Base-by-base conservation (phyloP, 2,113 vertebrate species). In the Narcine bancroftii region DNA sequence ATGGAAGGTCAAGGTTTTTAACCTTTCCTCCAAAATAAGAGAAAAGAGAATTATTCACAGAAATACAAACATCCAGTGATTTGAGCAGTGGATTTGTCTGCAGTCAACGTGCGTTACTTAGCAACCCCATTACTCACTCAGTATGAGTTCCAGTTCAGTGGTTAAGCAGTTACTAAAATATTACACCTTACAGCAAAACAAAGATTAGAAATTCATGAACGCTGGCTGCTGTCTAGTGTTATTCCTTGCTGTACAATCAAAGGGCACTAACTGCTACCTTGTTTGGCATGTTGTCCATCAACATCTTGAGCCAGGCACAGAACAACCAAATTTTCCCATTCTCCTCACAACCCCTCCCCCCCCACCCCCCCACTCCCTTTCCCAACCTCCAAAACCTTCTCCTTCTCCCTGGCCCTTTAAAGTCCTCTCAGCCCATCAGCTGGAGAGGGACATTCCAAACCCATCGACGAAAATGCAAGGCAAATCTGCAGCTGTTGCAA, bases 151-250 rank as follows among this genome's bases (percentile, higher is more conserved):
- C 81, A 87, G 53, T 87, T 63, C 53, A n/a, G 36, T 39, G 53
- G 53, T 0, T 36, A 56, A 33, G 2, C 81, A 53, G 53, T 60
- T 87, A 60, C 53, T 36, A 63, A 87, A 87, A 63, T 87, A 87
- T 63, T 87, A n/a, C 81, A 87, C 53, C 81, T 87, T 87, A 33
- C 81, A 60, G 81, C 81, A 63, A 36, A 87, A 87, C 53, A 87
- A 39, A 60, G 81, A 87, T 87, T 60, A 87, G 81, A 63, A 87
- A 87, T 87, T 87, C 53, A 33, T 56, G 81, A n/a, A 36, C 19
- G 50, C 81, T 87, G 81, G 19, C 81, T 17, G 1, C 26, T n/a
- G 17, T 33, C 6, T 33, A 33, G 53, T 69, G 66, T n/a, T 53
- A 36, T 60, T 60, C 81, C 50, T 85, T 1, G 21, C 47, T 29